Conservation (phyloP, 2,888 invertebrate species). For the Tipula vernalis region DNA sequence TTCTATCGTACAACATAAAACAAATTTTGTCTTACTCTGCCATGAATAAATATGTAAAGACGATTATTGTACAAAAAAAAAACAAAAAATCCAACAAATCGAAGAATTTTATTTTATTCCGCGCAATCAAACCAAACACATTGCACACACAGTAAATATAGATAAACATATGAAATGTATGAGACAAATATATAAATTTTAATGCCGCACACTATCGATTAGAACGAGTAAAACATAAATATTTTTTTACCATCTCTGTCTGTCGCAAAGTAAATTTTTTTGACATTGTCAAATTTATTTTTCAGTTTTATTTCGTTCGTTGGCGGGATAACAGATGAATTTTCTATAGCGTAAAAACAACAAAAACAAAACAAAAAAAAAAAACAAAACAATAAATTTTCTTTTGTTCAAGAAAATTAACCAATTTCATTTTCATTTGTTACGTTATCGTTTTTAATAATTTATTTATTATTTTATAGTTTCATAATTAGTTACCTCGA, state of each 20-base stretch:
- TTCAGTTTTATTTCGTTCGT: constrained; percentile 9
- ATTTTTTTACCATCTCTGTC: background rate
- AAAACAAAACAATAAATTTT: background rate
- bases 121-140: background rate
- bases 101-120: background rate
- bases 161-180: background rate
- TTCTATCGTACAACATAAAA: background rate
- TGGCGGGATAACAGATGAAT: constrained; percentile 10
- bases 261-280: background rate
- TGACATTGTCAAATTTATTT: background rate
- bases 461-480: background rate
- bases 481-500: background rate
- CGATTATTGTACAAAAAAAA: background rate
- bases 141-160: no score
- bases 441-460: background rate
- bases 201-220: background rate
- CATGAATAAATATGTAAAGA: background rate
- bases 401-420: background rate
- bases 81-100: background rate
- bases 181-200: background rate
- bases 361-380: background rate
- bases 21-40: background rate
- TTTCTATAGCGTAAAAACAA: background rate
- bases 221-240: background rate
- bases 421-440: background rate